Base-by-base conservation (phyloP, 1,140 invertebrate species). In the Conus ventricosus region DNA sequence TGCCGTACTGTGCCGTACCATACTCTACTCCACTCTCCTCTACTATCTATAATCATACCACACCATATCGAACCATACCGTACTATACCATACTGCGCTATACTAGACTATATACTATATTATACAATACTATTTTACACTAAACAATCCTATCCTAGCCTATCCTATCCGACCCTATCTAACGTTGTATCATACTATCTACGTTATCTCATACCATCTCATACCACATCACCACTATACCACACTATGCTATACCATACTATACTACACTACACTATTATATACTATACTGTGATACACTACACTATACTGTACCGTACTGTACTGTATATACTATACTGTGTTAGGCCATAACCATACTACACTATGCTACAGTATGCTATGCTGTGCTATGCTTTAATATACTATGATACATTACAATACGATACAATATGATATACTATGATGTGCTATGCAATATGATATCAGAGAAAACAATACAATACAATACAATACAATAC, bases 401-500 rank as follows among this genome's bases (percentile, higher is more conserved):
- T 8, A 60, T 11, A 15, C 8, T 60, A 8, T 8, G 57, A 15
- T 60, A 60, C 57, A 60, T 8, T 15, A 60, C 57, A 60, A 15
- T 15, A 60, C 57, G 57, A 15, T 15, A 60, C 57, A 15, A 15
- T 15, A 57, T 15, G 55, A 1, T 23, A 10, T 2, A 54, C 81
- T 75, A 75, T 8, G 20, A 63, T 20, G 8, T 11, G 10, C 8
- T n/a, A n/a, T n/a, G n/a, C 67, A 75, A 75, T 20, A 25, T 20
- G 6, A 6, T 6, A 23, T 20, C 7, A 20, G 7, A 25, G 5
- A 83, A 83, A 54, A 83, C 81, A 54, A 54, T 54, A 55, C 27
- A 83, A 54, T 63, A 60, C 76, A 60, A 23, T 5, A 84, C 25
- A 84, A 8, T n/a, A 84, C 60, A n/a, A 60, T 63, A 84, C 83